Evolutionary conservation across 2,797 vertebrate species (phyloP), one percentile per base, ranked within the genome.

Genomic region (Eutrigla gurnardus): DNA sequence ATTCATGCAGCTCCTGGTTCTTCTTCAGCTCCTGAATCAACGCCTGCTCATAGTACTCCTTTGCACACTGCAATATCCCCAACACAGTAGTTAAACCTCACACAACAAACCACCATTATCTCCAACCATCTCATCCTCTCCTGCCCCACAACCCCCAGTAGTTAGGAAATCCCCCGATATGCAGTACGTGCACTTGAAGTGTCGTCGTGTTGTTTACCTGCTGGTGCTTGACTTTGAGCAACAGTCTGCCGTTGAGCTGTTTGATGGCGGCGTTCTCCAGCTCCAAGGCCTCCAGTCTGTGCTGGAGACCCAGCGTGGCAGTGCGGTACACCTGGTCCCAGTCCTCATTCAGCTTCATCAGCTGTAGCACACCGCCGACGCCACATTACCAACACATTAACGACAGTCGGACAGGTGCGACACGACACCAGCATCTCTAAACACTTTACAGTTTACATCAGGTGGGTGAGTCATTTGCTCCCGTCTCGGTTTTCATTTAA

Each of bases 271-370:
- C 59, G 80, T 91, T 92, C 78, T 96, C 93, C 70, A 91, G 82
- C 66, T 95, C 93, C 75, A 95, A 62, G 65, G 81, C 36, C 9
- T 86, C 76, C 65, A 96, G 58, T 11, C 88, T 90, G 49, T 94
- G 93, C 84, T 96, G 94, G 10, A 96, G 88, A 43, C 88, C 85
- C 74, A 89, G 33, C 0, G 90, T 95, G 35, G 94, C 90, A 47
- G 85, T 91, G 70, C 90, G 94, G 76, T 96, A 96, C 75, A 95
- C 93, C 60, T 94, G 93, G 81, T 96, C 95, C 96, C 96, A 96
- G 70, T 96, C 94, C 81, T 95, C 93, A 45, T 96, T 96, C 73
- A 96, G 89, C 84, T 95, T 95, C 95, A 96, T 94, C 86, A 96
- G 88, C 96, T 96, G 84, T 55, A 80, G 90, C 52, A 84, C 64